Base-by-base conservation (phyloP, 2,888 invertebrate species). In the Sympetrum striolatum region DNA sequence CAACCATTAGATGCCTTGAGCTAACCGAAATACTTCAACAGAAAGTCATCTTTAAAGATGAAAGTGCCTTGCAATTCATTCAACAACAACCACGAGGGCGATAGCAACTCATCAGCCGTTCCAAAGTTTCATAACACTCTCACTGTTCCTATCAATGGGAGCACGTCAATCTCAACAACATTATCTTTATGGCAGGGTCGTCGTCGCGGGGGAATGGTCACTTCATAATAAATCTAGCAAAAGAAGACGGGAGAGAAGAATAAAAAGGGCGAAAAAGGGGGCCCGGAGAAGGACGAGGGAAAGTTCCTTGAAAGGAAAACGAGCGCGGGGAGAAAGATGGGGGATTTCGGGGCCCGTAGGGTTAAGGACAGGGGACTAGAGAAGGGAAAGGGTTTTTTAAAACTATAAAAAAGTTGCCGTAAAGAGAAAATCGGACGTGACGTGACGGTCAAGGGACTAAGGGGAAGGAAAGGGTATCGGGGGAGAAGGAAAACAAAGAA, bases 331-430 rank as follows among this genome's bases (percentile, higher is more conserved):
- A 25, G 22, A 8, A 31, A 31, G 12, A 15, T 12, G 25, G 53
- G 31, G 4, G 6, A 60, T 86, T 60, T 64, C 37, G 10, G 22
- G 60, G 37, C 39, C 60, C 86, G 39, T 60, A 64, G 58, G 86
- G 86, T 86, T 60, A 86, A 86, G 86, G 37, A 35, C 44, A 31
- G 31, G 15, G 25, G 31, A 22, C 53, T 31, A 48, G 81, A 31
- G 58, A 35, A 44, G 53, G 86, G 39, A 86, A 60, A 64, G 22
- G 86, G 60, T 86, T 86, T 86, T 86, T 86, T 60, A 37, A 64
- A 86, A 86, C 86, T 86, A 86, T 86, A 86, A 86, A 86, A 86
- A 35, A 60, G 64, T n/a, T 37, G 86, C 37, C 60, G 86, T 86
- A 86, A 86, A 86, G n/a, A n/a, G 48, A 44, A 48, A 81, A 37